phyloP scores from a whole-genome alignment of 2,797 vertebrate genomes.

The Clangula hyemalis region DNA sequence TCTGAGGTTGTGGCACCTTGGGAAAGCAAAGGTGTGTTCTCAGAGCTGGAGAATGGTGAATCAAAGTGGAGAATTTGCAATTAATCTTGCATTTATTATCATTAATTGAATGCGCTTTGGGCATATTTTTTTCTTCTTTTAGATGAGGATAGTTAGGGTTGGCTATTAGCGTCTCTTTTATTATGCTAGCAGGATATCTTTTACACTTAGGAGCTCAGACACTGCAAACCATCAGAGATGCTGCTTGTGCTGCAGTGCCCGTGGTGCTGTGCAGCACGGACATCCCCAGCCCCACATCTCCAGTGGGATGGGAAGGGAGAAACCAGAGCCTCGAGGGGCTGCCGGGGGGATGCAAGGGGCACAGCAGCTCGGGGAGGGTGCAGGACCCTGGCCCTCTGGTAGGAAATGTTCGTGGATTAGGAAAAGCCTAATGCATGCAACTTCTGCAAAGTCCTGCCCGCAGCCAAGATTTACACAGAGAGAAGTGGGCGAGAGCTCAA shows the following conservation, averaged over 20 bases:
- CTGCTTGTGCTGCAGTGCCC: not conserved
- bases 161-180: not conserved
- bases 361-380: not conserved
- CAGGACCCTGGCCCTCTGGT: not conserved
- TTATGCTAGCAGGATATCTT: not conserved
- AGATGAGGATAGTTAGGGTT: not conserved
- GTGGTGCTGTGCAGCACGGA: accelerated
- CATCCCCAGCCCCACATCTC: not conserved
- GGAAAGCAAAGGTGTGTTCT: not conserved
- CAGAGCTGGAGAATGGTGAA: not conserved
- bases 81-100: slow-evolving; percentile 22
- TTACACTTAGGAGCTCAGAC: not conserved
- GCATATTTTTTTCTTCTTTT: not conserved
- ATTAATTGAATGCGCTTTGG: not conserved
- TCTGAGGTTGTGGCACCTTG: accelerated
- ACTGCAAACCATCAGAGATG: not conserved
- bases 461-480: not conserved
- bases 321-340: not conserved
- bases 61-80: not conserved
- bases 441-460: not conserved
- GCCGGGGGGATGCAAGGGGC: not conserved
- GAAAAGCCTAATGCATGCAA: not conserved
- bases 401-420: not conserved
- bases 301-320: not conserved
- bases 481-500: not conserved